phyloP scores from a whole-genome alignment of 2,113 vertebrate genomes.

The Oreotragus oreotragus region DNA sequence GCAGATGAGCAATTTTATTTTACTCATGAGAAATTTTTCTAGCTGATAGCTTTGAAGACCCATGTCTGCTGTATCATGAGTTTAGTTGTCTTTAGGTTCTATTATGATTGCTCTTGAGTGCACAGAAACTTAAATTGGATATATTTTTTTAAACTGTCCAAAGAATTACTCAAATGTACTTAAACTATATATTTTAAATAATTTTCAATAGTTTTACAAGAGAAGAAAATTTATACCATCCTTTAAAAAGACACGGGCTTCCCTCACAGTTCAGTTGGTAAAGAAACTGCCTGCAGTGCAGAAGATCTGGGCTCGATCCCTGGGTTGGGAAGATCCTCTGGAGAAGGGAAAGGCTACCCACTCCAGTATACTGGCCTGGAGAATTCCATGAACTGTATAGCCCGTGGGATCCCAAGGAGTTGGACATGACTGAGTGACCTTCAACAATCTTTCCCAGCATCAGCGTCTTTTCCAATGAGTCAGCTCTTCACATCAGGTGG shows the following conservation, averaged over 20 bases:
- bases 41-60: neutral
- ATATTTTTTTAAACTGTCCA: neutral
- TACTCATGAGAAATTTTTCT: neutral
- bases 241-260: neutral
- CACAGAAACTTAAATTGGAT: neutral
- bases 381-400: neutral
- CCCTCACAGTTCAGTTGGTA: neutral
- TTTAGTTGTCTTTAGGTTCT: neutral
- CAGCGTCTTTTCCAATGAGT: neutral
- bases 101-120: neutral
- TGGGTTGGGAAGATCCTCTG: neutral
- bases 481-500: neutral
- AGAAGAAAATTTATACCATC: neutral
- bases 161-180: neutral
- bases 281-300: neutral
- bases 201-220: neutral
- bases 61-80: neutral
- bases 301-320: neutral
- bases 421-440: neutral
- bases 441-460: neutral
- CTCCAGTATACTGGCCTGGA: neutral
- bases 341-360: neutral
- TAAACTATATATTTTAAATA: neutral
- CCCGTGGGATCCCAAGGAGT: neutral
- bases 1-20: neutral